A percentile compares a stretch with the other conserved stretches of the same genome.
Evolutionary conservation across 2,113 vertebrate species (phyloP).

Genomic region (Mola mola): DNA sequence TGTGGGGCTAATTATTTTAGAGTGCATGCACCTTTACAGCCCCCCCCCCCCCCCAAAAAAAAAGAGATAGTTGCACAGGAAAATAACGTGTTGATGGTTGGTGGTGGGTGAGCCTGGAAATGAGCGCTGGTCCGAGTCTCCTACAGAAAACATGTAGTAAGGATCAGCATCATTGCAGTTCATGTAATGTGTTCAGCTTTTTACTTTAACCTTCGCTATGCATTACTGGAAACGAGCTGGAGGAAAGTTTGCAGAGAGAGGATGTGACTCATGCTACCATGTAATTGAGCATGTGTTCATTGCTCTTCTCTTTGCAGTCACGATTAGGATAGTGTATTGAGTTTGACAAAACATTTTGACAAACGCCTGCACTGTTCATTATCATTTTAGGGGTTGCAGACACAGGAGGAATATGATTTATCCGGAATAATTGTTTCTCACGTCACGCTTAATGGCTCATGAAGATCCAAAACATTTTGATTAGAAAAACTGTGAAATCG

Average conservation of each 20-base stretch:
- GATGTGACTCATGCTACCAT: constrained; percentile 13
- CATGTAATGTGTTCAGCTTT: neutral
- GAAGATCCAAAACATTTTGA: too few species aligned
- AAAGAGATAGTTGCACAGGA: neutral
- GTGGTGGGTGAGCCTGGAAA: constrained; percentile 4
- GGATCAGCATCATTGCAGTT: constrained; percentile 1
- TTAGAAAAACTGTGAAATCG: too few species aligned
- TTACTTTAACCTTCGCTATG: neutral
- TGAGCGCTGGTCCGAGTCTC: neutral
- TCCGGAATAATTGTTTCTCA: too few species aligned
- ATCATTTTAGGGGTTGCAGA: too few species aligned
- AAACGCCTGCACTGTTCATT: too few species aligned
- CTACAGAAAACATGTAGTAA: neutral
- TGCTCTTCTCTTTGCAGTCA: too few species aligned
- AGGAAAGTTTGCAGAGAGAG: constrained; percentile 6
- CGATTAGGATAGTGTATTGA: too few species aligned
- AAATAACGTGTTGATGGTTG: constrained; percentile 20
- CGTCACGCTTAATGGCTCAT: too few species aligned
- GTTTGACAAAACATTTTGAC: too few species aligned
- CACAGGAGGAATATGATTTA: too few species aligned
- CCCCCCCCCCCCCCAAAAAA: too few species aligned
- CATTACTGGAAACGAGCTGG: constrained; percentile 23
- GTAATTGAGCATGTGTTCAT: too few species aligned
- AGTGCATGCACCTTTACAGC: constrained; percentile 1
- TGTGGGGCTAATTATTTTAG: constrained; percentile 37